phyloP scores from a whole-genome alignment of 2,888 invertebrate genomes.

The Macaria notata region DNA sequence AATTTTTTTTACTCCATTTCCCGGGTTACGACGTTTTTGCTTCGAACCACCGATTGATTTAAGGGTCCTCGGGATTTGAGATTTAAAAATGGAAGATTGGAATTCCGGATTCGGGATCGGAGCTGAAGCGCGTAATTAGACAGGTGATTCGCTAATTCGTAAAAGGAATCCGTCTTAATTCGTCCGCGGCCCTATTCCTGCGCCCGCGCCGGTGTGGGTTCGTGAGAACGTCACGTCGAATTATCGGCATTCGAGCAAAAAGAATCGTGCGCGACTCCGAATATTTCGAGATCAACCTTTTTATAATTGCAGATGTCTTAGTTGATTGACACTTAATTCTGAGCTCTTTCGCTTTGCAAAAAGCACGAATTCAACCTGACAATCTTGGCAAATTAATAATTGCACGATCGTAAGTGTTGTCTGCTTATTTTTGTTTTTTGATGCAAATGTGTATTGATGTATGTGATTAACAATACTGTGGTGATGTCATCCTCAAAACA shows the following conservation, averaged over 20 bases:
- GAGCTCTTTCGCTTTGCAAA: slow-evolving; percentile 39
- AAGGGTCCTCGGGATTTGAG: slow-evolving; percentile 26
- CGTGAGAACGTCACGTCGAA: slow-evolving; percentile 81
- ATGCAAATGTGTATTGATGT: slow-evolving; percentile 6
- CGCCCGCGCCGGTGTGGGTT: slow-evolving; percentile 37
- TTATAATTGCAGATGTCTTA: slow-evolving; percentile 47
- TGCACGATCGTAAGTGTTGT: slow-evolving; percentile 18
- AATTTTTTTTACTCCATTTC: slow-evolving; percentile 39
- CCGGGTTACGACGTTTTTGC: slow-evolving; percentile 31
- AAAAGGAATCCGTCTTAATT: slow-evolving; percentile 72
- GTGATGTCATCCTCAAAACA: no score
- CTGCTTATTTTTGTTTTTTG: slow-evolving; percentile 12
- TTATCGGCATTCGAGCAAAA: slow-evolving; percentile 74
- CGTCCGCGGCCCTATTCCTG: slow-evolving; percentile 50
- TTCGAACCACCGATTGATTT: slow-evolving; percentile 34
- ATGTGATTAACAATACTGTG: no score
- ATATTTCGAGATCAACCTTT: slow-evolving; percentile 53
- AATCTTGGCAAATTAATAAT: slow-evolving; percentile 29
- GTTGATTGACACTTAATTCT: slow-evolving; percentile 52
- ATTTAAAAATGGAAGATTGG: slow-evolving; percentile 33
- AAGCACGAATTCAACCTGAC: slow-evolving; percentile 29
- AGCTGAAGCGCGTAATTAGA: slow-evolving; percentile 67
- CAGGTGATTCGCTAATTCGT: slow-evolving; percentile 80
- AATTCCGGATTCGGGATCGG: slow-evolving; percentile 57
- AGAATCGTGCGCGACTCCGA: slow-evolving; percentile 42